These are phyloP conservation scores for Australoheros scitulus DNA, from an alignment of 2,113 vertebrate genomes.

Conservation along the genomic window DNA sequence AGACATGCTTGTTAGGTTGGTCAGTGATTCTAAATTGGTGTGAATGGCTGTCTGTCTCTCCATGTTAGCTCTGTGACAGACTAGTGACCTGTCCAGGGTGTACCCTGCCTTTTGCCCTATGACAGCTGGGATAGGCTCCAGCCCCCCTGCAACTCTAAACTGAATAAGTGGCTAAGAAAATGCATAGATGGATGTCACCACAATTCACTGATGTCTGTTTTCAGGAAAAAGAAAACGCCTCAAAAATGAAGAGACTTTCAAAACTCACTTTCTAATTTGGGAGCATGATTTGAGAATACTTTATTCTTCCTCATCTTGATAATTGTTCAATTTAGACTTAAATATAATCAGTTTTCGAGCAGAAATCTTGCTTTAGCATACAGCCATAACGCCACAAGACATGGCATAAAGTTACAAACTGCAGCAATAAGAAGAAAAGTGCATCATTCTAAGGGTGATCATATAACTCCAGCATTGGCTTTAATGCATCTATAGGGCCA, in stretches of 20 bases:
- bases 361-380: background rate
- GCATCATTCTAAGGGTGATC: accelerated
- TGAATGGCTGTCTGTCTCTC: background rate
- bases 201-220: background rate
- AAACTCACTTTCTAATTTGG: background rate
- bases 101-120: background rate
- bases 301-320: background rate
- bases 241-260: background rate
- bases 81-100: background rate
- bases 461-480: background rate
- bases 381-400: background rate
- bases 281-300: background rate
- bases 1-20: background rate
- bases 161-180: background rate
- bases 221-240: accelerated
- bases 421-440: background rate
- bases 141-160: background rate
- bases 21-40: background rate
- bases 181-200: background rate
- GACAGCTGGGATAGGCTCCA: background rate
- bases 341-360: background rate
- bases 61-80: background rate
- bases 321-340: background rate
- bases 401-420: background rate
- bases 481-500: background rate